phyloP scores from a whole-genome alignment of 2,113 vertebrate genomes.

The Casuarius casuarius region DNA sequence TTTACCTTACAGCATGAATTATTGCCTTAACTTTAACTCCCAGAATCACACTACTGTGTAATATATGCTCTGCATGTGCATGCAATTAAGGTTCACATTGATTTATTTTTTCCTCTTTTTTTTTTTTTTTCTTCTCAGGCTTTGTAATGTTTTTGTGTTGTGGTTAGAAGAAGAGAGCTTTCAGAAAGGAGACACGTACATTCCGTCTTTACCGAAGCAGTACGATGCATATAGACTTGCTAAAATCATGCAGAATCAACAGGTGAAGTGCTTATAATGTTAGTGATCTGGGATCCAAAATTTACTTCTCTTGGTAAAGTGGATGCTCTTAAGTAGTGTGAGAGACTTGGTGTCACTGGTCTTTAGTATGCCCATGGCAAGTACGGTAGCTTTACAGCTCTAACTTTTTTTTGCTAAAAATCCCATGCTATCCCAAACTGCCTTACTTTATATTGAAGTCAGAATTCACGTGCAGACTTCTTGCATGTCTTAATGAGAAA shows the following conservation, averaged over 20 bases:
- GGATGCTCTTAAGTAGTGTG: background rate
- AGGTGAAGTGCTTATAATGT: slow-evolving; percentile 63
- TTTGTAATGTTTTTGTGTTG: slow-evolving; percentile 90
- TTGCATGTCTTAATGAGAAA: background rate
- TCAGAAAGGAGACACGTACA: slow-evolving; percentile 91
- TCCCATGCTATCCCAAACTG: background rate
- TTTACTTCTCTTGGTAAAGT: background rate
- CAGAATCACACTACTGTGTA: background rate
- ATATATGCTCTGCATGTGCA: too few relatives aligned
- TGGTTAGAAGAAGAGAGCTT: slow-evolving; percentile 97
- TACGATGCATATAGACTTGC: slow-evolving; percentile 91
- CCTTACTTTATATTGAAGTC: background rate
- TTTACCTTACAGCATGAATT: background rate
- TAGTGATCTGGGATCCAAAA: background rate
- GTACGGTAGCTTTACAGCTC: background rate
- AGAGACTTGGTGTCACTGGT: background rate
- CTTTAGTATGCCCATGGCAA: rapidly evolving
- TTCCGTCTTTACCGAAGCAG: slow-evolving; percentile 92
- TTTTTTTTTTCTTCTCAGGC: slow-evolving; percentile 69
- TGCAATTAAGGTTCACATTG: background rate
- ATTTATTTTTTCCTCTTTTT: background rate
- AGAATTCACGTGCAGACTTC: background rate
- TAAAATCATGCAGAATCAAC: slow-evolving; percentile 93
- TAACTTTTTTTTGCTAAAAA: background rate
- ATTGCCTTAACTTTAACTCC: background rate